Conservation (phyloP, 2,888 invertebrate genomes). For the Dasysyrphus albostriatus region DNA sequence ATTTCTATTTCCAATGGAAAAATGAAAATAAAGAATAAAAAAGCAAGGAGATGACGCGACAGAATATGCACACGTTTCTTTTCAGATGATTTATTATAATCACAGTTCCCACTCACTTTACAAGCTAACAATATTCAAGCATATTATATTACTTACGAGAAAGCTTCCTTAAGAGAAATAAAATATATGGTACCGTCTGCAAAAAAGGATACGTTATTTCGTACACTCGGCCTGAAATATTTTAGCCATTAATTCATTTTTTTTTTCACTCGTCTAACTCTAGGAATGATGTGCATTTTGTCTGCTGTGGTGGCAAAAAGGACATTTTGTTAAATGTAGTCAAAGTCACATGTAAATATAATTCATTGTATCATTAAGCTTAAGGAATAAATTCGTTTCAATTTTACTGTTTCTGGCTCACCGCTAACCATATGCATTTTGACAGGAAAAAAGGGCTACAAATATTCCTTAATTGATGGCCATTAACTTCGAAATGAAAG, state of each 20-base stretch:
- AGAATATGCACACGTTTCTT: slow-evolving; percentile 61
- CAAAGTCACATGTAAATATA: slow-evolving; percentile 58
- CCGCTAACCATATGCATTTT: slow-evolving; percentile 16
- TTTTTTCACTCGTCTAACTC: slow-evolving; percentile 16
- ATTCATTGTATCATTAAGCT: slow-evolving; percentile 44
- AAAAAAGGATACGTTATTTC: slow-evolving; percentile 32
- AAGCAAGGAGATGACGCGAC: slow-evolving; percentile 38
- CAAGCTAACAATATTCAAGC: slow-evolving; percentile 56
- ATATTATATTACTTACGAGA: background rate
- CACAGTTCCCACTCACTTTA: slow-evolving; percentile 69
- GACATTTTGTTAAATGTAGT: slow-evolving; percentile 49
- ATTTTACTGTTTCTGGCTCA: background rate
- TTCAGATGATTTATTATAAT: slow-evolving; percentile 72
- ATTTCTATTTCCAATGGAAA: background rate
- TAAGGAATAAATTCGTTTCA: slow-evolving; percentile 37
- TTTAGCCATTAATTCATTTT: slow-evolving; percentile 37
- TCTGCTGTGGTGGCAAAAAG: slow-evolving; percentile 36
- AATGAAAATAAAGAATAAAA: background rate
- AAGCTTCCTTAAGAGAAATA: slow-evolving; percentile 25
- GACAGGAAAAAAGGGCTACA: slow-evolving; percentile 25
- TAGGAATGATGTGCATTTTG: slow-evolving; percentile 60
- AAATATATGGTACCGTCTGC: slow-evolving; percentile 27
- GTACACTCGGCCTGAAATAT: slow-evolving; percentile 41
- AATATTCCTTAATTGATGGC: slow-evolving; percentile 32
- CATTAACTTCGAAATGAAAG: background rate